phyloP scores from a whole-genome alignment of 2,797 vertebrate genomes.

The Poecile montanus region DNA sequence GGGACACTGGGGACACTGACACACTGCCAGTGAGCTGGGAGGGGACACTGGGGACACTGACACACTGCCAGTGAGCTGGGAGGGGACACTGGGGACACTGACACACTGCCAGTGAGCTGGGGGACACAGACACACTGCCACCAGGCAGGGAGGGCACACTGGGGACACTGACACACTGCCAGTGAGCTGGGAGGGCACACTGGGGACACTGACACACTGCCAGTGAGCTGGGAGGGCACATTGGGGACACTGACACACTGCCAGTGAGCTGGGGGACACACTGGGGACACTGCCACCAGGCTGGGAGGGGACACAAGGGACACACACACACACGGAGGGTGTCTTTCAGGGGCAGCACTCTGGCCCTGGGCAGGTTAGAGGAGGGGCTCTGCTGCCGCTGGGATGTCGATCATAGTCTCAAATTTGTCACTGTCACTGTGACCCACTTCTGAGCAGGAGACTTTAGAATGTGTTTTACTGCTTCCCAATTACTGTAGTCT shows the following conservation, averaged over 20 bases:
- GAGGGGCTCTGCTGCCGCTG: neutral
- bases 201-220: neutral
- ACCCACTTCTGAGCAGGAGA: fast-evolving
- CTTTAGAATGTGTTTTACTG: neutral
- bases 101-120: neutral
- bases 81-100: neutral
- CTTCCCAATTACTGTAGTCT: fast-evolving
- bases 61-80: neutral
- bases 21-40: too few relatives aligned
- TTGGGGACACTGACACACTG: neutral
- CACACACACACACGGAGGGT: fast-evolving
- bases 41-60: neutral
- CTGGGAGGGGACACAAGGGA: too few relatives aligned
- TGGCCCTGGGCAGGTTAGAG: neutral
- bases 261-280: neutral
- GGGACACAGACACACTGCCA: too few relatives aligned
- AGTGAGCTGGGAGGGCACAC: neutral
- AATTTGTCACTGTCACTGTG: too few relatives aligned
- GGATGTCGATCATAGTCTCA: fast-evolving
- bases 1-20: too few relatives aligned
- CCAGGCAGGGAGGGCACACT: neutral
- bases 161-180: neutral
- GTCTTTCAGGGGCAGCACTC: neutral
- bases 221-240: neutral
- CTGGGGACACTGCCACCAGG: neutral